Evolutionary conservation across 2,888 invertebrate genomes (phyloP), one percentile per base, ranked within the genome.

Genomic region (Sminthurides aquaticus): DNA sequence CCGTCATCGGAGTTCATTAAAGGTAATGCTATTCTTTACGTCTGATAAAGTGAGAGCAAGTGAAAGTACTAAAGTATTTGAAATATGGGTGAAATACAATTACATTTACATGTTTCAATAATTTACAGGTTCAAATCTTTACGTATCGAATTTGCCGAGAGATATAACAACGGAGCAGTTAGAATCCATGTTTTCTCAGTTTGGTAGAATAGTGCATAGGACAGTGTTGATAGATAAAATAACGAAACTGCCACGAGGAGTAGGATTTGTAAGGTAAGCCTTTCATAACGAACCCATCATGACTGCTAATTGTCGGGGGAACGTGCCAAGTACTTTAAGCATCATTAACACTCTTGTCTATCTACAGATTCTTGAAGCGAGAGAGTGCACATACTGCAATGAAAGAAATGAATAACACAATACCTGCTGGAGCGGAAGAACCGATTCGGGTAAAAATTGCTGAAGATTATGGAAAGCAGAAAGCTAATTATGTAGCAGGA

Each of bases 361-460:
- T n/a, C n/a, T n/a, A n/a, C 76, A 91, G 91, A 79, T 95, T 84
- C 78, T 89, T 91, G 75, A 89, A 89, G 76, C 85, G 90, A 64
- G 89, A 90, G 77, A 91, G 94, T 79, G 94, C 95, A 25, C 90
- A 91, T 77, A 88, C 89, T 74, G 94, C 95, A 67, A 92, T 94
- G 76, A 85, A 87, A 57, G 86, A 87, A 69, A 80, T 95, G 73
- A 90, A 93, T 79, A 90, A 90, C 73, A 87, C 87, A 69, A 86
- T 90, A 79, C 87, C 91, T 61, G 89, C 89, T 74, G 92, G 91
- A 71, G 88, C 89, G 67, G 86, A 87, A 68, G 89, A 91, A 77
- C 89, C 92, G 25, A 82, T 96, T 49, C 85, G 87, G 71, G 91
- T 95, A 26, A 88, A 88, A 82, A 86, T 88, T 74, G 91, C 91